phyloP scores from a whole-genome alignment of 2,888 invertebrate species.

The Diloba caeruleocephala region DNA sequence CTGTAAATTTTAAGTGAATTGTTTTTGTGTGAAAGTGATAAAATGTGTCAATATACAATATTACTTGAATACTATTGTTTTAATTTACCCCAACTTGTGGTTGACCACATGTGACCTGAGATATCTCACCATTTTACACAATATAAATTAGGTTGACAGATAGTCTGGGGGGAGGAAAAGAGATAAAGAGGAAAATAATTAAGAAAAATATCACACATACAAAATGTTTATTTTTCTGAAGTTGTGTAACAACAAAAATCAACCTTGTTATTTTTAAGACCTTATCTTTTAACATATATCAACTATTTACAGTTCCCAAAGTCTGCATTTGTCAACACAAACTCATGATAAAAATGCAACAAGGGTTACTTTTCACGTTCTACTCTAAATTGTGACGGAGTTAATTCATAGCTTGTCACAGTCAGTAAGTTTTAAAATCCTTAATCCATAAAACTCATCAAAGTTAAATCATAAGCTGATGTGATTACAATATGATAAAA shows the following conservation, averaged over 20 bases:
- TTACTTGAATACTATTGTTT: slow-evolving; percentile 79
- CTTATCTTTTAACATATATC: slow-evolving; percentile 87
- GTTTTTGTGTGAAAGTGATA: slow-evolving; percentile 87
- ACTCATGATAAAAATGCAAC: slow-evolving; percentile 87
- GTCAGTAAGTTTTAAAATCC: slow-evolving; percentile 77
- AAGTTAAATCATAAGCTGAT: slow-evolving; percentile 81
- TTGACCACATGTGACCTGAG: slow-evolving; percentile 1
- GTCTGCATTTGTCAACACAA: slow-evolving; percentile 87
- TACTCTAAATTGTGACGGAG: slow-evolving; percentile 88
- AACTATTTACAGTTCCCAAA: slow-evolving; percentile 88
- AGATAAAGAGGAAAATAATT: slow-evolving; percentile 67
- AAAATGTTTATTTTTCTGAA: slow-evolving; percentile 89
- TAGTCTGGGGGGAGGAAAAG: slow-evolving; percentile 56
- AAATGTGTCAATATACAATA: slow-evolving; percentile 87
- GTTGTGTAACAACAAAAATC: slow-evolving; percentile 89
- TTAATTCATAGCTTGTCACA: slow-evolving; percentile 85
- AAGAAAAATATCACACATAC: slow-evolving; percentile 86
- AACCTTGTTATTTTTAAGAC: slow-evolving; percentile 87
- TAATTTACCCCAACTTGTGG: slow-evolving; percentile 51
- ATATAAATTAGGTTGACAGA: neutral
- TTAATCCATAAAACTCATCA: slow-evolving; percentile 77
- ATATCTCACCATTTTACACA: too few relatives aligned
- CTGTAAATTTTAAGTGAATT: slow-evolving; percentile 85
- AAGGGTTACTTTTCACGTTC: slow-evolving; percentile 85
- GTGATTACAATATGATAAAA: slow-evolving; percentile 86